phyloP scores from a whole-genome alignment of 2,797 vertebrate genomes.

The Oreortyx pictus region DNA sequence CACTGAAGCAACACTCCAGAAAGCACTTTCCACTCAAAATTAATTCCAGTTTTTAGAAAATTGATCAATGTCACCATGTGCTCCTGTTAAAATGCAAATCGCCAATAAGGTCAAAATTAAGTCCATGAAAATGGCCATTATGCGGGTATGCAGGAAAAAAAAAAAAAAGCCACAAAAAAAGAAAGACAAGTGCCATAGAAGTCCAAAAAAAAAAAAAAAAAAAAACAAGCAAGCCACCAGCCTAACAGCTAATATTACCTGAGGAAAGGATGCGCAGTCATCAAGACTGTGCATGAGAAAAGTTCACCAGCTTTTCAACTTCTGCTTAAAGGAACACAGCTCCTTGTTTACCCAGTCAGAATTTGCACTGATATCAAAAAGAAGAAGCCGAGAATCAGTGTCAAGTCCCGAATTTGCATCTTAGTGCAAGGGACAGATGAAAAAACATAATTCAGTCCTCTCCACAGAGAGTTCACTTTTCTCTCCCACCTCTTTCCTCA shows the following conservation, averaged over 20 bases:
- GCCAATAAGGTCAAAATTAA: background rate
- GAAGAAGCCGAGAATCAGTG: conserved; percentile 47
- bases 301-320: background rate
- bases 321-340: conserved; percentile 4
- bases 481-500: background rate
- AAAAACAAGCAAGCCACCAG: background rate
- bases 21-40: background rate
- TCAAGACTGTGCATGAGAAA: background rate
- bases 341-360: background rate
- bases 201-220: background rate
- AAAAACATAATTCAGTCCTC: background rate
- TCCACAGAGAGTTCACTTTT: background rate
- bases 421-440: conserved; percentile 9
- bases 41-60: background rate
- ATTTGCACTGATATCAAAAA: background rate
- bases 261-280: background rate
- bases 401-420: conserved; percentile 40
- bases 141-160: background rate
- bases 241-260: background rate
- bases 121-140: background rate
- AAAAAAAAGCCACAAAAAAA: background rate
- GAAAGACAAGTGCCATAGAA: background rate
- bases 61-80: background rate
- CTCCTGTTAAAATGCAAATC: background rate
- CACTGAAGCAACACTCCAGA: background rate